A percentile compares a stretch with the other conserved stretches of the same genome.
phyloP scores from a whole-genome alignment of 37 sponge, comb jelly and placozoan genomes.

The Ianthella basta region DNA sequence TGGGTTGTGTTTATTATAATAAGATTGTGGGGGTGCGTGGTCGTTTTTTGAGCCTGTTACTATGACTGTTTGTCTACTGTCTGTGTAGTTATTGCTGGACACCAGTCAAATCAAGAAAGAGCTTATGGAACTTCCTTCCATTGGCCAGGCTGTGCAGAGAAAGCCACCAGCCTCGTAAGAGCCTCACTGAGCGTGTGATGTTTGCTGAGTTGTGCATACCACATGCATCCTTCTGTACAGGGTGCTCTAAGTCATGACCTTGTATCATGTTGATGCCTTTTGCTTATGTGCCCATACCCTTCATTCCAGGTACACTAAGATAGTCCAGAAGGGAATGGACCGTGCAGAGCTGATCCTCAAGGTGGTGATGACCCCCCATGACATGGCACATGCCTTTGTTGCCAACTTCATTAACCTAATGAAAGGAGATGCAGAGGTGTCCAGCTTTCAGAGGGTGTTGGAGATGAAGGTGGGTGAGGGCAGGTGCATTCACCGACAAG shows the following conservation, averaged over 20 bases:
- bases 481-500: background rate
- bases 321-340: slow-evolving; percentile 92
- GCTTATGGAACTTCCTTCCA: slow-evolving; percentile 86
- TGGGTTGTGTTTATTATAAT: background rate
- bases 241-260: too few species aligned
- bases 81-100: slow-evolving; percentile 86
- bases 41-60: background rate
- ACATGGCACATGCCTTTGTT: slow-evolving; percentile 87
- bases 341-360: slow-evolving; percentile 95
- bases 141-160: slow-evolving; percentile 74
- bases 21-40: too few species aligned
- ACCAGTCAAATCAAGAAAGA: slow-evolving; percentile 91
- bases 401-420: slow-evolving; percentile 87
- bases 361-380: slow-evolving; percentile 97
- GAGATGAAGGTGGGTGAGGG: slow-evolving; percentile 92
- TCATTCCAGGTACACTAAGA: slow-evolving; percentile 82
- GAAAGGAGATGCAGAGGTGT: slow-evolving; percentile 78
- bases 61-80: background rate
- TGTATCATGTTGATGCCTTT: too few species aligned
- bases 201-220: background rate
- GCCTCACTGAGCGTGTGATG: background rate
- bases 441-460: slow-evolving; percentile 93
- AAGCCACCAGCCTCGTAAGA: slow-evolving; percentile 91
- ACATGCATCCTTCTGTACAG: too few species aligned
- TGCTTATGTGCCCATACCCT: too few species aligned